Conservation (phyloP, 2,888 invertebrate genomes). For the Parasteatoda lunata region DNA sequence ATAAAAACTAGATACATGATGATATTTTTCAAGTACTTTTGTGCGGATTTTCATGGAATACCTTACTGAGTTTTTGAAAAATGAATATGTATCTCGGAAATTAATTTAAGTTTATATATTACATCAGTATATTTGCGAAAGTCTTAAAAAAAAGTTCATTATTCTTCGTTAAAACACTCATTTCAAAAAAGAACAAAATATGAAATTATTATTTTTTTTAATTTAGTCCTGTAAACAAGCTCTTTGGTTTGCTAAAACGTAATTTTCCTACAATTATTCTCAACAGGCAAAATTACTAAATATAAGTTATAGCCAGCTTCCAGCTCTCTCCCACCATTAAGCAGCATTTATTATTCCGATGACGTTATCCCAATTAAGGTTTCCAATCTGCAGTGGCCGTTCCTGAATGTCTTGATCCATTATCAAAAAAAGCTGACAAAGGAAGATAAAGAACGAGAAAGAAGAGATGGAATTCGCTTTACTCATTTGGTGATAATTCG, state of each 20-base stretch:
- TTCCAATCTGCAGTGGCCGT: not conserved
- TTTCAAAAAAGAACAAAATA: no score
- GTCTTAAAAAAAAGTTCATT: no score
- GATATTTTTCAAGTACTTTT: no score
- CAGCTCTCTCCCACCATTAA: not conserved
- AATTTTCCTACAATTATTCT: not conserved
- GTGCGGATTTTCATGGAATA: no score
- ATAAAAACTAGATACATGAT: no score
- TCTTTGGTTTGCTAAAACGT: not conserved
- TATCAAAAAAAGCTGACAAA: not conserved
- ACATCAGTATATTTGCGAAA: no score
- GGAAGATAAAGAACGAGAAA: not conserved
- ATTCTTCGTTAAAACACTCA: no score
- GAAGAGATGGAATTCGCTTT: not conserved
- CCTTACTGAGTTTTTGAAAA: no score
- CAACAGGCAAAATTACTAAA: not conserved
- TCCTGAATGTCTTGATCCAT: not conserved
- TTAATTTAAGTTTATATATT: no score
- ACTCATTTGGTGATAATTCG: no score
- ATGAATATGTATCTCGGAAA: no score
- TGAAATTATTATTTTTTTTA: not conserved
- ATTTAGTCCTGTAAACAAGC: not conserved
- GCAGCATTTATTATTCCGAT: not conserved
- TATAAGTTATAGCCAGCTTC: not conserved
- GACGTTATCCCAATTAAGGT: not conserved